Percentiles rank a stretch among this genome's conserved stretches.
Conservation (phyloP, 2,888 invertebrate genomes). For the Fragum sueziense region DNA sequence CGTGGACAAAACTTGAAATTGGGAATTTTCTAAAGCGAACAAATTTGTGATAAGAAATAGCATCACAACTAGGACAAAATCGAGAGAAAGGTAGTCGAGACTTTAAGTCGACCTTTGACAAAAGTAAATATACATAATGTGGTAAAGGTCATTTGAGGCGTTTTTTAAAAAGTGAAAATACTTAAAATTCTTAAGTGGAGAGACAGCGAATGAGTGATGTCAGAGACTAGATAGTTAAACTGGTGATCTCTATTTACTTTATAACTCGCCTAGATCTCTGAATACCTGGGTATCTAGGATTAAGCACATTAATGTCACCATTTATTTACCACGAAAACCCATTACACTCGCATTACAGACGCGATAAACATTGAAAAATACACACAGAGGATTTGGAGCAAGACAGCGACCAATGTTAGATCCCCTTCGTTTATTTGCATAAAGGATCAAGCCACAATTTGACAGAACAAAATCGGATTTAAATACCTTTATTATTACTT, state of each 20-base stretch:
- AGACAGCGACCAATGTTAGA: constrained; percentile 12
- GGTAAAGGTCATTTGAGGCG: too few relatives aligned
- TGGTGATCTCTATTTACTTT: constrained; percentile 8
- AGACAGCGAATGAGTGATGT: neutral
- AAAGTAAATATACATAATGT: neutral
- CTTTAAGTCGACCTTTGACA: neutral
- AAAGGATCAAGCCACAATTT: constrained; percentile 30
- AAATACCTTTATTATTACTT: constrained; percentile 20
- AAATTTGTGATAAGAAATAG: too few relatives aligned
- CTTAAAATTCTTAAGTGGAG: neutral
- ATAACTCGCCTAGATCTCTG: constrained; percentile 4
- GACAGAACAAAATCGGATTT: constrained; percentile 21
- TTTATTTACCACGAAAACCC: constrained; percentile 26
- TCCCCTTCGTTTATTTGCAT: constrained; percentile 47
- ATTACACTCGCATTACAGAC: constrained; percentile 18
- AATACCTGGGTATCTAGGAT: constrained; percentile 16
- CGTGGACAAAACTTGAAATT: too few relatives aligned
- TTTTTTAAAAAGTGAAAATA: constrained; percentile 13
- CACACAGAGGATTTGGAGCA: neutral
- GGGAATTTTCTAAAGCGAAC: too few relatives aligned
- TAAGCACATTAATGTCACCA: constrained; percentile 19
- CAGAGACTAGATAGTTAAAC: neutral
- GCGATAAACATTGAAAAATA: constrained; percentile 4
- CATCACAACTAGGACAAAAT: neutral
- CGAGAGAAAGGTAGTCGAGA: neutral